These are phyloP conservation scores for Sebastes cheni DNA, from an alignment of 2,797 vertebrate species.

Conservation along the genomic window DNA sequence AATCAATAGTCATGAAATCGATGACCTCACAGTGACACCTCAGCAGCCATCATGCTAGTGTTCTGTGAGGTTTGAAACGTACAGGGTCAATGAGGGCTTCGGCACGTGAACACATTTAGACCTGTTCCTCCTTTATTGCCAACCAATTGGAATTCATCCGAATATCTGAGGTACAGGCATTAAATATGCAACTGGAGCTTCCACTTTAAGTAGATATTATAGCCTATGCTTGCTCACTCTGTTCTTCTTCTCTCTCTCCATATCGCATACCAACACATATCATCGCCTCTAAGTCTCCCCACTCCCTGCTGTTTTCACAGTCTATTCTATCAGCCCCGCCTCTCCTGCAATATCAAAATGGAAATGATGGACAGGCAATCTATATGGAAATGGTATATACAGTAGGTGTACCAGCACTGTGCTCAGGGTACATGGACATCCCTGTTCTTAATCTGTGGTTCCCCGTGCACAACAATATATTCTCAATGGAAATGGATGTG, in stretches of 20 bases:
- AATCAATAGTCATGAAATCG: not conserved
- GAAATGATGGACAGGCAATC: conserved; percentile 82
- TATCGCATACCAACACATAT: conserved; percentile 25
- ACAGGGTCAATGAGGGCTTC: not conserved
- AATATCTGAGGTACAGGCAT: conserved; percentile 15
- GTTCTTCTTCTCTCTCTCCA: not conserved
- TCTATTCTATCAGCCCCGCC: conserved; percentile 53
- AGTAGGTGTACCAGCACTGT: conserved; percentile 46
- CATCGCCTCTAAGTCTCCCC: conserved; percentile 12
- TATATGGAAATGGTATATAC: conserved; percentile 82
- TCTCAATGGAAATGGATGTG: conserved; percentile 26
- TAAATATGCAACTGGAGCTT: conserved; percentile 24
- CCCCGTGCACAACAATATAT: conserved; percentile 20
- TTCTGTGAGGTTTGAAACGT: not conserved
- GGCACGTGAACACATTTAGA: not conserved
- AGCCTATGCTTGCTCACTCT: not conserved
- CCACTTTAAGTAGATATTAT: conserved; percentile 19
- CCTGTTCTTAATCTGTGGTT: conserved; percentile 44
- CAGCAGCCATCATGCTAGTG: not conserved
- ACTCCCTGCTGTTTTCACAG: conserved; percentile 36
- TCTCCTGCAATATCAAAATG: conserved; percentile 74
- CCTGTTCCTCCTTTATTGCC: not conserved
- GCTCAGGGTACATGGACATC: conserved; percentile 45
- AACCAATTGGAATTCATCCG: not conserved
- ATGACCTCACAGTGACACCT: not conserved